Percentiles rank a stretch among this genome's conserved stretches.
Evolutionary conservation across 1,140 invertebrate genomes (phyloP).

Genomic region (Antheraea mylitta): DNA sequence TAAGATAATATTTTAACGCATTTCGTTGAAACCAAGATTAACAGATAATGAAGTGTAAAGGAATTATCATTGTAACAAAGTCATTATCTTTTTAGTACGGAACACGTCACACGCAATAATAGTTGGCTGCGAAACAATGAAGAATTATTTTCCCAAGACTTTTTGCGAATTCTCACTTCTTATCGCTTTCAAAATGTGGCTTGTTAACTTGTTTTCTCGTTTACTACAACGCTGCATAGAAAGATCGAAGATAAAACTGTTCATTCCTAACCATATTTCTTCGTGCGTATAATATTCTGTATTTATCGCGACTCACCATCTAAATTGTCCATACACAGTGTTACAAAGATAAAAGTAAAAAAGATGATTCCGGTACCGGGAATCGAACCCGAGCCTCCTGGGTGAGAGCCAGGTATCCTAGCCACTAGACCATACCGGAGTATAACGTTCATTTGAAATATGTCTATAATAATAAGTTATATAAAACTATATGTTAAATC

Average conservation of each 20-base stretch:
- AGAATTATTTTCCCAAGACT: conserved; percentile 3
- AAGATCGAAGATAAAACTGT: conserved; percentile 23
- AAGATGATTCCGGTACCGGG: conserved; percentile 37
- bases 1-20: conserved; percentile 35
- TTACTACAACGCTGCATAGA: conserved; percentile 18
- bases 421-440: conserved; percentile 33
- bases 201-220: conserved; percentile 28
- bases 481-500: neutral
- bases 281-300: conserved; percentile 19
- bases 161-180: conserved; percentile 28
- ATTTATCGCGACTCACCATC: conserved; percentile 17
- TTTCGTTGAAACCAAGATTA: conserved; percentile 31
- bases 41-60: conserved; percentile 16
- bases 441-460: neutral
- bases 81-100: neutral
- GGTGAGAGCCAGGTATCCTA: conserved; percentile 35
- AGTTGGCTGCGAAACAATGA: neutral
- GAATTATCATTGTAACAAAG: neutral
- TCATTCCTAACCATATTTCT: conserved; percentile 8
- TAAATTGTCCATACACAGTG: conserved; percentile 6
- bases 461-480: neutral
- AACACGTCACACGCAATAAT: conserved; percentile 5
- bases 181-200: conserved; percentile 23
- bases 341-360: conserved; percentile 6
- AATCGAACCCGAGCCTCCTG: conserved; percentile 43